Base-by-base conservation (phyloP, 1,140 invertebrate species). In the Hestina assimilis region DNA sequence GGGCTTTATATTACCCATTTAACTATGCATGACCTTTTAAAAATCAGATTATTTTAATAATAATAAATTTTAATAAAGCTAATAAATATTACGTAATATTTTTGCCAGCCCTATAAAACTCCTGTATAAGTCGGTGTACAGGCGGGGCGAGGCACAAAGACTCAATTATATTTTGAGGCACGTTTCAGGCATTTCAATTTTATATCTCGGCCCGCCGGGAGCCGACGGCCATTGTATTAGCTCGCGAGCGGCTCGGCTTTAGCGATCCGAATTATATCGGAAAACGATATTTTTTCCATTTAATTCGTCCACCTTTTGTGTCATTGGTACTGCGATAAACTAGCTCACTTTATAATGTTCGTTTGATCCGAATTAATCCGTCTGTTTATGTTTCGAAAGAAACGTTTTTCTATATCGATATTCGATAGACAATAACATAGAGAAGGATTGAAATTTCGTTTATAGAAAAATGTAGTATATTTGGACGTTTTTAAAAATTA, bases 121-220 rank as follows among this genome's bases (percentile, higher is more conserved):
- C 51, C 28, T 8, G 51, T 63, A 58, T 46, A 56, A 66, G 60
- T 56, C 51, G 54, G 55, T 52, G 65, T 62, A 55, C 59, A 63
- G 51, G 33, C 54, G 62, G 57, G 50, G 38, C 42, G 33, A 35
- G 48, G 59, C 59, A 63, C 69, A 67, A 69, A 69, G 60, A 62
- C 66, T 67, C 64, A 69, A 69, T 75, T 72, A 72, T 70, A 72
- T 75, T 72, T 64, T 70, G 64, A 70, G 68, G 72, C 72, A 75
- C 67, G 72, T 70, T 75, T 68, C 68, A 70, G 63, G 69, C 72
- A 67, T 75, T 75, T 75, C 65, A 72, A 75, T 75, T 72, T 75
- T 66, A 69, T 69, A 75, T 72, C 65, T 59, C 66, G 66, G 52
- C 59, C 55, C 40, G 48, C 31, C 33, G 50, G 38, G 47, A 15